phyloP scores from a whole-genome alignment of 2,797 vertebrate species.

The Micropoecilia bifurca region DNA sequence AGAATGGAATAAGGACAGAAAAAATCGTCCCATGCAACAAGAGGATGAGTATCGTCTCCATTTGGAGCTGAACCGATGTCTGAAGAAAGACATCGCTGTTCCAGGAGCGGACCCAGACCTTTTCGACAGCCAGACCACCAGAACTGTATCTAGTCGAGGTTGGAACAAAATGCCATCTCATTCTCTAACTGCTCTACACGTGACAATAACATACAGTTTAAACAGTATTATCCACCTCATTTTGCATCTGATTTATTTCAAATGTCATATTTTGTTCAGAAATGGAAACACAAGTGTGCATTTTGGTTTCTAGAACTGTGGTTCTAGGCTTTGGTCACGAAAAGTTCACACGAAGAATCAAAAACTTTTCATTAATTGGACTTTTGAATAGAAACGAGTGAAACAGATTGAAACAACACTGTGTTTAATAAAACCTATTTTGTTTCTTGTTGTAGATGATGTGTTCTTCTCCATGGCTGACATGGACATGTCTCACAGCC shows the following conservation, averaged over 20 bases:
- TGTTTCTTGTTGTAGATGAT: slow-evolving; percentile 85
- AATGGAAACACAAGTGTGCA: not conserved
- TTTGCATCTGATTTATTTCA: not conserved
- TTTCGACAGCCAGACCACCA: slow-evolving; percentile 91
- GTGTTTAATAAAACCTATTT: not conserved
- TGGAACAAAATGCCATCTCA: not conserved
- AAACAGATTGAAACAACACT: not conserved
- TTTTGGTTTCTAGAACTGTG: not conserved
- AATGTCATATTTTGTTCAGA: not conserved
- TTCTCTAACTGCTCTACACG: not conserved
- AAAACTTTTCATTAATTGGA: not conserved
- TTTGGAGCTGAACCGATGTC: slow-evolving; percentile 94
- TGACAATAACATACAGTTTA: not conserved
- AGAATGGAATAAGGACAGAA: slow-evolving; percentile 91
- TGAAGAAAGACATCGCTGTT: slow-evolving; percentile 89
- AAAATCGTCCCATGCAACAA: slow-evolving; percentile 95
- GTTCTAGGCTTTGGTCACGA: not conserved
- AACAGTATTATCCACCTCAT: not conserved
- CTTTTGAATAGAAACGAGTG: not conserved
- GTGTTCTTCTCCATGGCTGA: slow-evolving; percentile 99
- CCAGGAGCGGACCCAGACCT: slow-evolving; percentile 88
- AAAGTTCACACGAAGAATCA: not conserved
- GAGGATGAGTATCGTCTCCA: slow-evolving; percentile 98
- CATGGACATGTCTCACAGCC: slow-evolving; percentile 99
- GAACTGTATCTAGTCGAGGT: slow-evolving; percentile 95